Conservation (phyloP, 2,797 vertebrate genomes). For the Hirundo rustica region DNA sequence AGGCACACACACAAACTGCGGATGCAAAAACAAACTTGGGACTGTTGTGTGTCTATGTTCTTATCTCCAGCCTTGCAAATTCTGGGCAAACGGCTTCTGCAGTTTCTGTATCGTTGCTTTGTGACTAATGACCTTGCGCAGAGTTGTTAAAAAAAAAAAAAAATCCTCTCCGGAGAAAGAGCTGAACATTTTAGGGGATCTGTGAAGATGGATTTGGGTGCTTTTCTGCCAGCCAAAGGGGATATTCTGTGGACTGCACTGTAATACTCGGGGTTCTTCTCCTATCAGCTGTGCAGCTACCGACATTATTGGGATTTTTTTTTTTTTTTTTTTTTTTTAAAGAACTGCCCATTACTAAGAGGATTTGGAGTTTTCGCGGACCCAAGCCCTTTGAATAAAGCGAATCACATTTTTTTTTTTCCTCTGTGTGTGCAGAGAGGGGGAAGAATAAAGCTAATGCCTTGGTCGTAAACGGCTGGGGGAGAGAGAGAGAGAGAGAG, state of each 20-base stretch:
- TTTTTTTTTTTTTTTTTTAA: not conserved
- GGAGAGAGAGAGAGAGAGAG: not conserved
- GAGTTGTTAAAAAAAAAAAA: slow-evolving; percentile 73
- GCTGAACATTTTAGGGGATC: slow-evolving; percentile 61
- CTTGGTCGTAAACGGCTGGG: slow-evolving; percentile 56
- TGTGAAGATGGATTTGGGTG: slow-evolving; percentile 71
- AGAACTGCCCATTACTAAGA: slow-evolving; percentile 37
- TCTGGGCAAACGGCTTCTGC: slow-evolving; percentile 65
- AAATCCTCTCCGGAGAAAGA: slow-evolving; percentile 63
- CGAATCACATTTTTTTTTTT: slow-evolving; percentile 24
- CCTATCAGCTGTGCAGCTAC: slow-evolving; percentile 20
- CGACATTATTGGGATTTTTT: slow-evolving; percentile 41
- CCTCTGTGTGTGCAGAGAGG: slow-evolving; percentile 8
- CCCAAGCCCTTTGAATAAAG: slow-evolving; percentile 63
- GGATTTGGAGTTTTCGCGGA: slow-evolving; percentile 69
- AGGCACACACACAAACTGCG: slow-evolving; percentile 79
- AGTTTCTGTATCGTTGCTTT: slow-evolving; percentile 70
- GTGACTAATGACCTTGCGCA: slow-evolving; percentile 83
- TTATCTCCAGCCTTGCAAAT: slow-evolving; percentile 55
- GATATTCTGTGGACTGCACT: slow-evolving; percentile 61
- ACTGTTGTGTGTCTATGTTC: slow-evolving; percentile 50
- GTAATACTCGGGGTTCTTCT: slow-evolving; percentile 42
- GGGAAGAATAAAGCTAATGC: slow-evolving; percentile 50
- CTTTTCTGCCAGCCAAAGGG: slow-evolving; percentile 45
- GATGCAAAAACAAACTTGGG: slow-evolving; percentile 79